A percentile compares a stretch with the other conserved stretches of the same genome.
Conservation (phyloP, 30 jellyfish, hydroid and myxozoan species). For the Clytia hemisphaerica region DNA sequence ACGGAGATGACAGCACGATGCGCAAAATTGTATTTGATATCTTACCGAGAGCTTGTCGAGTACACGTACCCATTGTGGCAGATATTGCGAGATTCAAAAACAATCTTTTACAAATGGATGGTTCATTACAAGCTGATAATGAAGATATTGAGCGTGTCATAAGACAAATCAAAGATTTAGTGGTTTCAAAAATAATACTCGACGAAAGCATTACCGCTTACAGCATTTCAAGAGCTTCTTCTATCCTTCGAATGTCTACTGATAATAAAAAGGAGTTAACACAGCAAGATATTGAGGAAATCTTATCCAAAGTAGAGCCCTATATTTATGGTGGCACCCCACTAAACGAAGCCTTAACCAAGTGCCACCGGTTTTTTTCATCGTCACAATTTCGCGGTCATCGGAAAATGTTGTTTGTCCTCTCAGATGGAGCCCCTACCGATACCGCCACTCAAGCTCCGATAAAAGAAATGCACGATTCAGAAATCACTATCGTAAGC, state of each 20-base stretch:
- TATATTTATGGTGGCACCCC: constrained; percentile 4
- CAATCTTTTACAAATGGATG: too few relatives aligned
- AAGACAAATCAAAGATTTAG: not conserved
- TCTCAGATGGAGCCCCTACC: constrained; percentile 9
- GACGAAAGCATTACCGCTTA: not conserved
- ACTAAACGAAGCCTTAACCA: not conserved
- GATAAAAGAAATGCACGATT: not conserved
- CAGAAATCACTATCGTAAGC: not conserved
- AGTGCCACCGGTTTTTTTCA: not conserved
- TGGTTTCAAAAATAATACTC: too few relatives aligned
- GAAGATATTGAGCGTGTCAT: not conserved
- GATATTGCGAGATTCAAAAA: too few relatives aligned
- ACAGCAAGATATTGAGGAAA: not conserved
- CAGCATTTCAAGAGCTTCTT: not conserved
- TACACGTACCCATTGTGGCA: not conserved
- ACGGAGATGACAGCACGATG: too few relatives aligned
- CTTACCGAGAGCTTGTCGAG: not conserved
- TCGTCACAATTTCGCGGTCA: not conserved
- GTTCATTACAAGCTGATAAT: not conserved
- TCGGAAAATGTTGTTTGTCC: not conserved
- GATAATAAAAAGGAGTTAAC: not conserved
- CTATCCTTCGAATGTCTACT: not conserved
- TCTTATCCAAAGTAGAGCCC: not conserved
- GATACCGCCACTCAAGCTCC: not conserved
- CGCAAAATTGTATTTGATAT: not conserved